Evolutionary conservation across 2,888 invertebrate genomes (phyloP), one percentile per base, ranked within the genome.

Genomic region (Drosophila rellima): DNA sequence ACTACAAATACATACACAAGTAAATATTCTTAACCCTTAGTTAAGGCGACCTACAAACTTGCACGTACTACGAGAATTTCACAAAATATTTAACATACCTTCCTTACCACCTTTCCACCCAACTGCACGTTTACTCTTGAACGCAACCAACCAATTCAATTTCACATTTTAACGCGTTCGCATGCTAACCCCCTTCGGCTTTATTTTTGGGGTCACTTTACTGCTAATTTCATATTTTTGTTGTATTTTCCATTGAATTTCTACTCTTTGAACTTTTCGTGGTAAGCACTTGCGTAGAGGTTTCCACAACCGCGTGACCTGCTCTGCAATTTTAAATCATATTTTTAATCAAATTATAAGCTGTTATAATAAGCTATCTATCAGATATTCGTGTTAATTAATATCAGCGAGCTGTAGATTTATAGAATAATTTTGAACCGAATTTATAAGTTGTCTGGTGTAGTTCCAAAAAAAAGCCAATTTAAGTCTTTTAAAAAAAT

Each of bases 111-210:
- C 20, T 15, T 26, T 26, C 26, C 26, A 23, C 8, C 8, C 17
- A 13, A 20, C 44, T 33, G 2, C 13, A 13, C 33, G 55, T 35
- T 44, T 40, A 39, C 15, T 6, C 40, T 23, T 15, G 15, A 40
- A 29, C 37, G 20, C 48, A 50, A 15, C 47, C 56, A 54, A 18
- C 52, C 52, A 71, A 74, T 68, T 72, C 42, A 65, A 83, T 71
- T 70, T 75, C 56, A 48, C 73, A 70, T 87, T 82, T 70, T 67
- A 89, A 72, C 72, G 68, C 79, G 82, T 72, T 87, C 81, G 89
- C 89, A 88, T 89, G 87, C 29, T 54, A 47, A 62, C 23, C 48
- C 18, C 42, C 48, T 26, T 42, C 45, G n/a, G 50, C 15, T 56
- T 64, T 68, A 51, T 65, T 76, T 68, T 23, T 5, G 29, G 45